Percentiles rank a stretch among this genome's conserved stretches.
Evolutionary conservation across 2,797 vertebrate species (phyloP).

Genomic region (Falco peregrinus): DNA sequence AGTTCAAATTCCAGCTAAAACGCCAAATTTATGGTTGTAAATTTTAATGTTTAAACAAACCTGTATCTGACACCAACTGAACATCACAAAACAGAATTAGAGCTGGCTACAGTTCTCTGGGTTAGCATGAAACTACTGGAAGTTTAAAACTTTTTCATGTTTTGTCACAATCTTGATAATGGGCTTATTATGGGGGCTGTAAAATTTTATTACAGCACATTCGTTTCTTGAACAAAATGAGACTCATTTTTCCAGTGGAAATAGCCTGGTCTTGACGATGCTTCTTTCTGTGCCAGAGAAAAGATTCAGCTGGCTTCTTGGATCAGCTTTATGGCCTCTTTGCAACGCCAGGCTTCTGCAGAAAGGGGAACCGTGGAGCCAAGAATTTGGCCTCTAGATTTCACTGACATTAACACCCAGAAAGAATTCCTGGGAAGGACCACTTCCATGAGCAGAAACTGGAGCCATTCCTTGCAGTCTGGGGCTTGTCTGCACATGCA

Average conservation of each 20-base stretch:
- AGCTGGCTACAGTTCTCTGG: neutral
- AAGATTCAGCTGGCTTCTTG: slow-evolving; percentile 61
- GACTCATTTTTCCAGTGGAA: slow-evolving; percentile 65
- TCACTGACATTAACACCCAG: slow-evolving; percentile 59
- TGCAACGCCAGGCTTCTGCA: slow-evolving; percentile 10
- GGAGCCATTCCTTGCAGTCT: neutral
- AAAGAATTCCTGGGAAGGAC: slow-evolving; percentile 58
- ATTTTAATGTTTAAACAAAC: slow-evolving; percentile 33
- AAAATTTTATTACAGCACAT: slow-evolving; percentile 57
- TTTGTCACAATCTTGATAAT: slow-evolving; percentile 36
- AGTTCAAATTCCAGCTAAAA: slow-evolving; percentile 48
- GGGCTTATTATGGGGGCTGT: slow-evolving; percentile 17
- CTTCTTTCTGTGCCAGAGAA: slow-evolving; percentile 21
- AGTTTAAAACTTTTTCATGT: slow-evolving; percentile 14
- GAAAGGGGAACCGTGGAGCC: neutral
- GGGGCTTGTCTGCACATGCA: slow-evolving; percentile 18
- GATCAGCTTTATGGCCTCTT: neutral
- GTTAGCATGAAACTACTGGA: slow-evolving; percentile 6
- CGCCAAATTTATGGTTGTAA: neutral
- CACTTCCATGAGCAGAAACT: slow-evolving; percentile 5
- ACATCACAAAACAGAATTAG: neutral
- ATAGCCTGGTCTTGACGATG: slow-evolving; percentile 9
- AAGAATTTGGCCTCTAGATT: slow-evolving; percentile 55
- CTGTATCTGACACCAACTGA: neutral
- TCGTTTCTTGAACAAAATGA: slow-evolving; percentile 44